These are phyloP conservation scores for Eupleurogrammus muticus DNA, from an alignment of 2,797 vertebrate species.

Conservation along the genomic window DNA sequence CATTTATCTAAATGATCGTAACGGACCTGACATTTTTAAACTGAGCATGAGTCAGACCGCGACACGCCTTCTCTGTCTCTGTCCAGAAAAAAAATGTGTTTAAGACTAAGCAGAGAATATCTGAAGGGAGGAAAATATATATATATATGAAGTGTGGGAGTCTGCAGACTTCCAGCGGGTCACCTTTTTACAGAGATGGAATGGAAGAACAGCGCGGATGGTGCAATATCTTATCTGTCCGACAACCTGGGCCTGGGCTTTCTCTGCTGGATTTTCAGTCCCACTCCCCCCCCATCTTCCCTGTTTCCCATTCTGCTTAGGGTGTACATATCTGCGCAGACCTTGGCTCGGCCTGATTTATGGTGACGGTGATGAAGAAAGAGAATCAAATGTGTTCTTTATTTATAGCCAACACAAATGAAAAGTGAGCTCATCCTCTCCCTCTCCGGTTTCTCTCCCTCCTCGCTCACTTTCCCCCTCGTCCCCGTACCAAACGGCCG, in stretches of 20 bases:
- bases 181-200: slow-evolving; percentile 47
- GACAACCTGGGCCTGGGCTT: slow-evolving; percentile 58
- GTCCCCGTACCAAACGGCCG: slow-evolving; percentile 46
- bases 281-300: slow-evolving; percentile 43
- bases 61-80: slow-evolving; percentile 31
- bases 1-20: slow-evolving; percentile 61
- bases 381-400: slow-evolving; percentile 85
- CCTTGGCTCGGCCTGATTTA: slow-evolving; percentile 77
- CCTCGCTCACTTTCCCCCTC: slow-evolving; percentile 63
- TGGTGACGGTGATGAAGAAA: slow-evolving; percentile 62
- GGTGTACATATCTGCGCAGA: slow-evolving; percentile 66
- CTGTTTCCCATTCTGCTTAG: slow-evolving; percentile 60
- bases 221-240: slow-evolving; percentile 66
- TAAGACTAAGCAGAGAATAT: slow-evolving; percentile 49
- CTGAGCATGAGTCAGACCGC: slow-evolving; percentile 38
- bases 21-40: slow-evolving; percentile 29
- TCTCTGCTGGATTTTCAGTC: slow-evolving; percentile 61
- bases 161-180: slow-evolving; percentile 40
- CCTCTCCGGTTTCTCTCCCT: slow-evolving; percentile 55
- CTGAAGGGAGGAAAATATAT: slow-evolving; percentile 50
- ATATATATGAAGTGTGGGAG: slow-evolving; percentile 60
- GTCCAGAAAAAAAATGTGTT: slow-evolving; percentile 60
- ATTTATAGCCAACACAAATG: slow-evolving; percentile 85
- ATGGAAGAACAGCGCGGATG: slow-evolving; percentile 47
- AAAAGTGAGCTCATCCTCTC: slow-evolving; percentile 86